Percentiles rank a stretch among this genome's conserved stretches.
Evolutionary conservation across 2,888 invertebrate genomes (phyloP).

Genomic region (Drosophila rubida): DNA sequence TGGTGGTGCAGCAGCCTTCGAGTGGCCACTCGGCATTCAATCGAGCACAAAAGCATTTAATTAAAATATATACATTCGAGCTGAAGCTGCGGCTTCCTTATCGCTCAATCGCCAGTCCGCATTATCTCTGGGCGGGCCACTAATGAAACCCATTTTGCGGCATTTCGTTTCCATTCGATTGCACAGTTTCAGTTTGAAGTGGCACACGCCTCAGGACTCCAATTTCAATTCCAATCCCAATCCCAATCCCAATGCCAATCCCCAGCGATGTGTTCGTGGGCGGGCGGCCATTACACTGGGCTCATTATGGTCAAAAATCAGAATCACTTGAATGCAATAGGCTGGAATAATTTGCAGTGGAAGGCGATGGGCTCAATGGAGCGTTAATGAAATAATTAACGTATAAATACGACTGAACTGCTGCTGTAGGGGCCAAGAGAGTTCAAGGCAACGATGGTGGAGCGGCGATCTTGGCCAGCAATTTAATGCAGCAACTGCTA

Average conservation of each 20-base stretch:
- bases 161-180: slow-evolving; percentile 56
- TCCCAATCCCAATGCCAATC: background rate
- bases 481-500: slow-evolving; percentile 46
- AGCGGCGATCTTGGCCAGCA: slow-evolving; percentile 26
- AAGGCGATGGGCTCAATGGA: slow-evolving; percentile 55
- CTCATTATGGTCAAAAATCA: slow-evolving; percentile 67
- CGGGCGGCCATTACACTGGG: slow-evolving; percentile 3
- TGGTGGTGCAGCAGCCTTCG: background rate
- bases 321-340: slow-evolving; percentile 70
- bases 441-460: slow-evolving; percentile 34
- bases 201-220: background rate
- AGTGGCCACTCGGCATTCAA: background rate
- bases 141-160: slow-evolving; percentile 51
- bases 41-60: slow-evolving; percentile 46
- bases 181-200: slow-evolving; percentile 55
- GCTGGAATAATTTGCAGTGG: slow-evolving; percentile 65
- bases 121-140: slow-evolving; percentile 18
- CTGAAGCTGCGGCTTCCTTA: slow-evolving; percentile 21
- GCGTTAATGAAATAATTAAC: slow-evolving; percentile 74
- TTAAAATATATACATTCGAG: slow-evolving; percentile 51
- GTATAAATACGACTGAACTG: slow-evolving; percentile 43
- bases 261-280: background rate
- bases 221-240: background rate
- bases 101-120: background rate
- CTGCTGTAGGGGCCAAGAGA: slow-evolving; percentile 26